Evolutionary conservation across 2,797 vertebrate genomes (phyloP).

Genomic region (Streptopelia turtur): DNA sequence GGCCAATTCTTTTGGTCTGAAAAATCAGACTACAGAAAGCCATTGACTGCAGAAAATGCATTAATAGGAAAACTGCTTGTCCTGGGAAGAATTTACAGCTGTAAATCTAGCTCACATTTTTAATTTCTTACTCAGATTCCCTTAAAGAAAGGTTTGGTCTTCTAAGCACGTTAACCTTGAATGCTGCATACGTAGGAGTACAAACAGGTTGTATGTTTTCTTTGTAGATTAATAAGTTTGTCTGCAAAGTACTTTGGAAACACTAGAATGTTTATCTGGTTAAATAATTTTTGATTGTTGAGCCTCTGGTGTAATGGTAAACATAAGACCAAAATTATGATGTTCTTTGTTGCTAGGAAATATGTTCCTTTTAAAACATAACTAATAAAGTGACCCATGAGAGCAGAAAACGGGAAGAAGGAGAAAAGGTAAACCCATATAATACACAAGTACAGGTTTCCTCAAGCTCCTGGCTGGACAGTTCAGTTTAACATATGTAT

Average conservation of each 20-base stretch:
- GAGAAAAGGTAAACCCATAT: constrained; percentile 8
- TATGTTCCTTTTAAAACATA: not conserved
- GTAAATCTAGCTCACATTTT: not conserved
- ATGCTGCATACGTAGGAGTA: not conserved
- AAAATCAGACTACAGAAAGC: not conserved
- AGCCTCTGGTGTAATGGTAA: not conserved
- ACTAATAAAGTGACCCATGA: not conserved
- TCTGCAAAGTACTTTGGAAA: constrained; percentile 1
- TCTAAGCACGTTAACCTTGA: not conserved
- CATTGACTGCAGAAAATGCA: not conserved
- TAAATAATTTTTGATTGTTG: not conserved
- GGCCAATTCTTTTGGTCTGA: not conserved
- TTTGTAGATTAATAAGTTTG: not conserved
- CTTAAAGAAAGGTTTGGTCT: not conserved
- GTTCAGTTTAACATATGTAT: constrained; percentile 13
- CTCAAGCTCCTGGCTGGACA: not conserved
- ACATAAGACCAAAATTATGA: not conserved
- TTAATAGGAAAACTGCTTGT: not conserved
- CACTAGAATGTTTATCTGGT: not conserved
- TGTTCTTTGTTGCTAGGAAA: not conserved
- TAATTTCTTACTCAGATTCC: not conserved
- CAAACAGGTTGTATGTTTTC: not conserved
- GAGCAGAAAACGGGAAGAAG: not conserved
- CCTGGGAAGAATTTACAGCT: not conserved
- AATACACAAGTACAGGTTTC: not conserved